Conservation (phyloP, 2,113 vertebrate genomes). For the Myrmecobius fasciatus region DNA sequence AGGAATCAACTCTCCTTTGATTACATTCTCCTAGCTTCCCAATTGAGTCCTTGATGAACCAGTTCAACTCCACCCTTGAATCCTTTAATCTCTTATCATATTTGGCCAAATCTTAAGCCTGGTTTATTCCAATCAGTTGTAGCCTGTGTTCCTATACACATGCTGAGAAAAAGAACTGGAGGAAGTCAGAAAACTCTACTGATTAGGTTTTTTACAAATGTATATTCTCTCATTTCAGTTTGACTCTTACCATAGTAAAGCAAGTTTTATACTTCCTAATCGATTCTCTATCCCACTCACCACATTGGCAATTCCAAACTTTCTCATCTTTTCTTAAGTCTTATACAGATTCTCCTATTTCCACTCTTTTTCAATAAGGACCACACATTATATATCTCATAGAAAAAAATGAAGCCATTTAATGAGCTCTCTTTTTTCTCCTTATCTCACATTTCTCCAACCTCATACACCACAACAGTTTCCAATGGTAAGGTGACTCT, state of each 20-base stretch:
- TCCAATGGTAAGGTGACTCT: not conserved
- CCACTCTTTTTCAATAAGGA: not conserved
- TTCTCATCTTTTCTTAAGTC: not conserved
- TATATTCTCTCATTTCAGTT: not conserved
- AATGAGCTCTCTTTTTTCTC: not conserved
- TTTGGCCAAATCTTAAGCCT: not conserved
- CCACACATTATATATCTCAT: not conserved
- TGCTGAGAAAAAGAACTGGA: not conserved
- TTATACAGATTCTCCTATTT: not conserved
- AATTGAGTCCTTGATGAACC: not conserved
- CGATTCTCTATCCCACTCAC: not conserved
- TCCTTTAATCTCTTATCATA: not conserved
- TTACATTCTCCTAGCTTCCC: not conserved
- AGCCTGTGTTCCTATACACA: too few relatives aligned
- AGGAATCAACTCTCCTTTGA: too few relatives aligned
- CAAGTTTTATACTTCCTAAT: not conserved
- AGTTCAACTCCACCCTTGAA: too few relatives aligned
- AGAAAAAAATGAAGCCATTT: not conserved
- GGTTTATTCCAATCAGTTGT: not conserved
- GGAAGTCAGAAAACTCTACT: not conserved
- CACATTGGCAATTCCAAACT: not conserved
- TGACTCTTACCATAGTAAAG: not conserved
- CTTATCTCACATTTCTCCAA: not conserved
- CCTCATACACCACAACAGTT: not conserved
- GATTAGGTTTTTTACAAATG: not conserved